Percentiles rank a stretch among this genome's conserved stretches.
These are phyloP conservation scores for Chrysotoxum bicinctum DNA, from an alignment of 2,888 invertebrate species.

Conservation along the genomic window DNA sequence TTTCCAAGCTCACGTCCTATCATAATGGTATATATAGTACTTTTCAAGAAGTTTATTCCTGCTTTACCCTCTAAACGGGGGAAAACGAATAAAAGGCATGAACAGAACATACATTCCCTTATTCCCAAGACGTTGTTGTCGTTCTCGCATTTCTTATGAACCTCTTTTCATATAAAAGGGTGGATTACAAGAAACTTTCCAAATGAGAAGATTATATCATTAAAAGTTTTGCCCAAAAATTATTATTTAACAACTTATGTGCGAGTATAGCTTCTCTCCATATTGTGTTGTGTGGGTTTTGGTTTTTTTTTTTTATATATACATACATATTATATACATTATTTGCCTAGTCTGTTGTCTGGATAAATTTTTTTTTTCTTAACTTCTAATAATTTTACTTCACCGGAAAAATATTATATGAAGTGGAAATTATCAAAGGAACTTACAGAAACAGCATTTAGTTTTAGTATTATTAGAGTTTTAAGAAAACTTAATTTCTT, in stretches of 20 bases:
- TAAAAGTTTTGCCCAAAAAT: constrained; percentile 68
- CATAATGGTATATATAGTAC: background rate
- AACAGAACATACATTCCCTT: background rate
- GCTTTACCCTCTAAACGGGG: background rate
- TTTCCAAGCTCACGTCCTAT: constrained; percentile 46
- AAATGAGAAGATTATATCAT: constrained; percentile 71
- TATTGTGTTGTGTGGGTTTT: constrained; percentile 19
- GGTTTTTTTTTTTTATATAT: too few species aligned
- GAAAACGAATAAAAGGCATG: background rate
- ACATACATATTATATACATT: background rate
- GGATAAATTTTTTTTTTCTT: background rate
- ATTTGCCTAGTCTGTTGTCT: background rate
- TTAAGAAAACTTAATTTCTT: too few species aligned
- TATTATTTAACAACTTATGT: constrained; percentile 67
- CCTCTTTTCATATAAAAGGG: constrained; percentile 19
- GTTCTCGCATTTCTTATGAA: background rate
- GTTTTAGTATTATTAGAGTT: too few species aligned
- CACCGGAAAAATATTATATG: background rate
- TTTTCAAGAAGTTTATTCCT: background rate
- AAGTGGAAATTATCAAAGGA: background rate
- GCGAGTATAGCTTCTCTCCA: constrained; percentile 8
- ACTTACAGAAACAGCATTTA: too few species aligned
- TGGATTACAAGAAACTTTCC: constrained; percentile 60
- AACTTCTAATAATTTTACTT: background rate
- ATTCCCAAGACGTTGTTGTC: constrained; percentile 24